phyloP scores from a whole-genome alignment of 2,797 vertebrate species.

The Delichon dasypus region DNA sequence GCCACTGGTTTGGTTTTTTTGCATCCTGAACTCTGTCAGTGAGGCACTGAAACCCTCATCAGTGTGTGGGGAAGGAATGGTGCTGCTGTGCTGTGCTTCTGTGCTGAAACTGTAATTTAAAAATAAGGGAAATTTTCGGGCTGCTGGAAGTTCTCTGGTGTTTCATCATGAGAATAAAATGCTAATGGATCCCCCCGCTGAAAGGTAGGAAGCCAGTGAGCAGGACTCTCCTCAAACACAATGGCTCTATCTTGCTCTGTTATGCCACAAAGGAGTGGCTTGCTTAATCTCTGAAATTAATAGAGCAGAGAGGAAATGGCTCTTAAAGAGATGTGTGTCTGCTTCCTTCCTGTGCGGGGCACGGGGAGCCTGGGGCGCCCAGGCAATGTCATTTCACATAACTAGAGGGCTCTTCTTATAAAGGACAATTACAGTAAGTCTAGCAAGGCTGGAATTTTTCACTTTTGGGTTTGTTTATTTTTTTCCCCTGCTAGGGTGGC shows the following conservation, averaged over 20 bases:
- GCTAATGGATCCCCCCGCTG: neutral
- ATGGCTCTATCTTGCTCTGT: conserved; percentile 69
- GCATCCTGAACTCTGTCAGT: neutral
- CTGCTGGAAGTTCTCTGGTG: neutral
- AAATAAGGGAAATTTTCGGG: neutral
- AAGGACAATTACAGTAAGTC: conserved; percentile 65
- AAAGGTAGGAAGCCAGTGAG: conserved; percentile 29
- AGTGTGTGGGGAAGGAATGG: neutral
- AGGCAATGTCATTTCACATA: conserved; percentile 76
- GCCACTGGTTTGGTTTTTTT: neutral
- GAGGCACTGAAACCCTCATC: neutral
- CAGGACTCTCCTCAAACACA: conserved; percentile 53
- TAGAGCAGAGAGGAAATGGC: conserved; percentile 76
- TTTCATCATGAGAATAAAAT: conserved; percentile 18
- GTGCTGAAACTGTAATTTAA: neutral
- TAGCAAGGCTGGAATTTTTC: conserved; percentile 49
- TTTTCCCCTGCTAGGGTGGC: neutral
- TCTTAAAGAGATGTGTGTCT: conserved; percentile 73
- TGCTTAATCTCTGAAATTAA: conserved; percentile 77
- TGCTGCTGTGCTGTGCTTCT: neutral
- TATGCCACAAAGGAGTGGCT: conserved; percentile 71
- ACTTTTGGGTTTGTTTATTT: neutral
- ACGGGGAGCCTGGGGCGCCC: conserved; percentile 58
- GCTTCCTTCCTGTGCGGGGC: conserved; percentile 78
- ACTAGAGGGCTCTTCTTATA: conserved; percentile 68